Percentiles rank a stretch among this genome's conserved stretches.
Evolutionary conservation across 2,888 invertebrate species (phyloP).

Genomic region (Rhagonycha fulva): DNA sequence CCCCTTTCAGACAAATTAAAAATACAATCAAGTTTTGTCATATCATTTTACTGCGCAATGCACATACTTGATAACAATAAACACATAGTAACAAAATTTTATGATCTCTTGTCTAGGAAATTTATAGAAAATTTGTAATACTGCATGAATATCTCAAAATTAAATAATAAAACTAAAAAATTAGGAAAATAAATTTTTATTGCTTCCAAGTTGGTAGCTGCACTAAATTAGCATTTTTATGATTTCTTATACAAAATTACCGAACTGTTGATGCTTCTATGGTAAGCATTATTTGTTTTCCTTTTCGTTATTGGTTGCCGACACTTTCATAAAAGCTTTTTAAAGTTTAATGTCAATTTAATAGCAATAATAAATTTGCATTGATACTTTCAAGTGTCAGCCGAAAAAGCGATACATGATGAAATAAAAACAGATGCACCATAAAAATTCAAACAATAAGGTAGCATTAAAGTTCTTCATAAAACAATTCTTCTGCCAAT

Average conservation of each 20-base stretch:
- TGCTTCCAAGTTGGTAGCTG: background rate
- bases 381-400: background rate
- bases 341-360: background rate
- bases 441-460: no score
- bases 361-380: background rate
- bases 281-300: background rate
- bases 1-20: background rate
- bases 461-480: no score
- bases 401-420: background rate
- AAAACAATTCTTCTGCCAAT: no score
- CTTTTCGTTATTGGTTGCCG: background rate
- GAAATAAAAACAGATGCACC: background rate
- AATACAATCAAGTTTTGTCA: background rate
- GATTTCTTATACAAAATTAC: background rate
- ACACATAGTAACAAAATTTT: background rate
- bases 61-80: background rate
- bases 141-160: background rate
- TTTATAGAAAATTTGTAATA: background rate
- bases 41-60: background rate
- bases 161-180: background rate
- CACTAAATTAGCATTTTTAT: background rate
- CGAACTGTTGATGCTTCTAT: background rate
- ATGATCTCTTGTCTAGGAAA: background rate
- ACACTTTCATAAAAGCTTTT: background rate
- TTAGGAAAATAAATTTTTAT: background rate